phyloP scores from a whole-genome alignment of 2,888 invertebrate species.

The Acanthosepion pharaonis region DNA sequence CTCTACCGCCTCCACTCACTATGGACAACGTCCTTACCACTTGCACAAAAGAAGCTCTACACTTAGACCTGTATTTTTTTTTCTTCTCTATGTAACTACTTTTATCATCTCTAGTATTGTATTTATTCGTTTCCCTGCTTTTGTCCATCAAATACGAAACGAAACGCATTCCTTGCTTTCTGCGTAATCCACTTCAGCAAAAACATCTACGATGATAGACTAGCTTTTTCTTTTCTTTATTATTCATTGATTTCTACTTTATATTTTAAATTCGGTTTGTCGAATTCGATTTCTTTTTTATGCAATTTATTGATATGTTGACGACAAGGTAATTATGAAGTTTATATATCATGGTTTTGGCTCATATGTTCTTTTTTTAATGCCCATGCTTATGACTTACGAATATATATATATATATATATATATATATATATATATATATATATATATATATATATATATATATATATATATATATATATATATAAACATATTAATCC shows the following conservation, averaged over 20 bases:
- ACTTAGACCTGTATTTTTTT: background rate
- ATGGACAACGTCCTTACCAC: background rate
- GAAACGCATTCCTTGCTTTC: background rate
- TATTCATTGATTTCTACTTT: background rate
- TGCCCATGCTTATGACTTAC: background rate
- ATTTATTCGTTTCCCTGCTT: background rate
- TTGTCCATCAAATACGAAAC: constrained; percentile 11
- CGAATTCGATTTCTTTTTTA: background rate
- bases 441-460: no score
- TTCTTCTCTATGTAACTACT: background rate
- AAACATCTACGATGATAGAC: constrained; percentile 15
- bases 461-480: no score
- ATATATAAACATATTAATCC: no score
- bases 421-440: no score
- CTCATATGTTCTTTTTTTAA: background rate
- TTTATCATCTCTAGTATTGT: background rate
- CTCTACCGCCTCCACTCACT: background rate
- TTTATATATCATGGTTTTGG: background rate
- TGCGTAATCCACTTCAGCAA: background rate
- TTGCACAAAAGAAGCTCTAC: background rate
- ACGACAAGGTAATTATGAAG: background rate
- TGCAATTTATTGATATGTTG: background rate
- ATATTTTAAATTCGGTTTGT: background rate
- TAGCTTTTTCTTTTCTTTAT: background rate
- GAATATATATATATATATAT: no score